Conservation (phyloP, 2,888 invertebrate genomes). For the Cephus nigrinus region DNA sequence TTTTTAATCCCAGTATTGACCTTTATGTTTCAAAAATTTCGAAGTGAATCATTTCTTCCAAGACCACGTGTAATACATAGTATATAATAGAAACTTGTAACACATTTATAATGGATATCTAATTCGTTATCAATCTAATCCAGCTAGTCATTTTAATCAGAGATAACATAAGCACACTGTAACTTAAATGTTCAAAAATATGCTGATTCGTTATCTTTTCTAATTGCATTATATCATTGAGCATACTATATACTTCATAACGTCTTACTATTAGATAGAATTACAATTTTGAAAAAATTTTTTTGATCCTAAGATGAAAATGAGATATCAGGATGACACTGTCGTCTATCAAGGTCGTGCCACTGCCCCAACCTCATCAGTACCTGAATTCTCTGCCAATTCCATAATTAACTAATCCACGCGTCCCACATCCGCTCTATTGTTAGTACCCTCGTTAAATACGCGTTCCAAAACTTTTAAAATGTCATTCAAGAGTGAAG, state of each 20-base stretch:
- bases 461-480: neutral
- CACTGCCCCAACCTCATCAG: slow-evolving; percentile 17
- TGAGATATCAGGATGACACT: neutral
- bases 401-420: slow-evolving; percentile 23
- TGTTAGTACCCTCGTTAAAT: slow-evolving; percentile 12
- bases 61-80: neutral
- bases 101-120: neutral
- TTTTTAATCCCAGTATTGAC: neutral
- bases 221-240: neutral
- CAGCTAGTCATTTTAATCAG: neutral
- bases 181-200: neutral
- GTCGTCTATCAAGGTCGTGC: neutral
- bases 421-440: slow-evolving; percentile 18
- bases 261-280: too few relatives aligned
- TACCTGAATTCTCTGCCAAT: slow-evolving; percentile 18
- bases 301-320: too few relatives aligned
- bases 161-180: neutral
- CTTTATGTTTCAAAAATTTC: neutral
- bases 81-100: neutral
- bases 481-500: neutral
- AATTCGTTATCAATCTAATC: neutral
- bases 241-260: too few relatives aligned
- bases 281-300: too few relatives aligned
- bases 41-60: neutral
- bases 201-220: neutral